Conservation (phyloP, 2,888 invertebrate species). For the Eumerus sabulonum region DNA sequence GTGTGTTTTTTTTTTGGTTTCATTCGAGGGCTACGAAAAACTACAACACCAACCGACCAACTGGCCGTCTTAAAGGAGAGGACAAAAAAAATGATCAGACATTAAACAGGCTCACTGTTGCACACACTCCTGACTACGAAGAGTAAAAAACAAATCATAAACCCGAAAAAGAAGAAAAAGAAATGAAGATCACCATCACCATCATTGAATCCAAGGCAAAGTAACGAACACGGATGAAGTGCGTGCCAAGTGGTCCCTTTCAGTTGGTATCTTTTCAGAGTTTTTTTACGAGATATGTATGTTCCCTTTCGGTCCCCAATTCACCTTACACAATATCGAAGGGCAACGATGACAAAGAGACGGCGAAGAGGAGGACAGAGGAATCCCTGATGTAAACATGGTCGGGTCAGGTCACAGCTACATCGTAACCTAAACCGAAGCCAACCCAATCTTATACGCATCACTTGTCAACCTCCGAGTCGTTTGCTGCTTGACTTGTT, state of each 20-base stretch:
- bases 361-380: no score
- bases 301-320: constrained; percentile 36
- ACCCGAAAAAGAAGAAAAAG: constrained; percentile 5
- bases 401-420: constrained; percentile 27
- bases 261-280: constrained; percentile 17
- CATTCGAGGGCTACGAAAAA: constrained; percentile 29
- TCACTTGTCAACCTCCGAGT: constrained; percentile 49
- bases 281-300: constrained; percentile 53
- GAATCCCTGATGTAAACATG: no score
- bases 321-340: constrained; percentile 46
- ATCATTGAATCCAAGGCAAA: constrained; percentile 33
- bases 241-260: constrained; percentile 32
- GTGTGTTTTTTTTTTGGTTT: constrained; percentile 11
- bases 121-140: constrained; percentile 45
- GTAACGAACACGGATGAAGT: constrained; percentile 54
- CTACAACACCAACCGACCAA: constrained; percentile 22
- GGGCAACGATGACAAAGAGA: background rate
- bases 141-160: no score
- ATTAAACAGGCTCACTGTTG: constrained; percentile 60
- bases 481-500: constrained; percentile 17
- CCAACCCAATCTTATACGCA: constrained; percentile 26
- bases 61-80: no score
- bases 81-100: constrained; percentile 34
- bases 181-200: constrained; percentile 46
- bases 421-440: constrained; percentile 19